phyloP scores from a whole-genome alignment of 2,113 vertebrate genomes.

The Erythrocebus patas region DNA sequence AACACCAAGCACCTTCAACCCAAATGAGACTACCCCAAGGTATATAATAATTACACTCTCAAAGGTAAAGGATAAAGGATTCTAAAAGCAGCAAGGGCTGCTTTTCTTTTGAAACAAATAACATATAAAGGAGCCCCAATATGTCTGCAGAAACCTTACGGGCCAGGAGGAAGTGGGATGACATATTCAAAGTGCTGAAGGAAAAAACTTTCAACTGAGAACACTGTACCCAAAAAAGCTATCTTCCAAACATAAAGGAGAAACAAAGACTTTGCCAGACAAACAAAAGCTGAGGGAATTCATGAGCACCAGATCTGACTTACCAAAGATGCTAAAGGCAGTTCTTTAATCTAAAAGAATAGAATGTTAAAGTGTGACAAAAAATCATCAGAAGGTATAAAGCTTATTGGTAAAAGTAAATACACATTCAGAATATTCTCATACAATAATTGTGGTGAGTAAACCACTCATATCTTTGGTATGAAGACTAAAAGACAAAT shows the following conservation, averaged over 20 bases:
- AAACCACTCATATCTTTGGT: background rate
- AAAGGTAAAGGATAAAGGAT: background rate
- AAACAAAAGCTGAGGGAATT: background rate
- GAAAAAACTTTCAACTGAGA: background rate
- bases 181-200: background rate
- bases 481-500: background rate
- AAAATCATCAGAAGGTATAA: background rate
- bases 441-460: background rate
- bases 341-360: background rate
- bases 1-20: background rate
- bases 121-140: background rate
- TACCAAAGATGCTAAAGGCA: background rate
- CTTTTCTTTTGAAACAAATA: background rate
- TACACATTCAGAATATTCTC: background rate
- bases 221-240: background rate
- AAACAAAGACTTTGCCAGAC: background rate
- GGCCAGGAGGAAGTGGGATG: background rate
- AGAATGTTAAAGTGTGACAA: background rate
- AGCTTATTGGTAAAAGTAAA: background rate
- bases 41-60: background rate
- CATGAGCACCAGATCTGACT: background rate
- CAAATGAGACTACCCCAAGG: background rate
- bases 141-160: background rate
- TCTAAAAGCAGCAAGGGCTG: background rate
- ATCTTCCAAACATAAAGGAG: background rate